These are phyloP conservation scores for Neria commutata DNA, from an alignment of 2,888 invertebrate species.

Conservation along the genomic window DNA sequence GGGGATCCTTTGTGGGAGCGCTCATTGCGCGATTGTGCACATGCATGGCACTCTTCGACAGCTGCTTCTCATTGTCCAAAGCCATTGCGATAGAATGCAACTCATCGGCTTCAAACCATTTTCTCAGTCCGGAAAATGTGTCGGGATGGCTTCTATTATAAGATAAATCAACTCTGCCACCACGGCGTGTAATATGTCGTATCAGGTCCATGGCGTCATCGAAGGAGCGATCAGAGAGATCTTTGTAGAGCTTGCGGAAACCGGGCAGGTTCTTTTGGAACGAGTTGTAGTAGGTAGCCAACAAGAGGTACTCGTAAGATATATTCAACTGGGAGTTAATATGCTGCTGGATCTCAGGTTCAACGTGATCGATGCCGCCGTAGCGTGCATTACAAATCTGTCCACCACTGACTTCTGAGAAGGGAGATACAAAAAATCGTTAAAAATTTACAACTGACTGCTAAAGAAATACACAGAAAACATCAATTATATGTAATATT, in stretches of 20 bases:
- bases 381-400: conserved; percentile 46
- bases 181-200: conserved; percentile 77
- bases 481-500: no score
- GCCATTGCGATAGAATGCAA: conserved; percentile 75
- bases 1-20: conserved; percentile 69
- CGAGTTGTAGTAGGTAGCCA: conserved; percentile 78
- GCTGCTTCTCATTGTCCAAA: conserved; percentile 75
- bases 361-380: conserved; percentile 47
- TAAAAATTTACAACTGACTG: no score
- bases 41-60: conserved; percentile 71
- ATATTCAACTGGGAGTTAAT: conserved; percentile 70
- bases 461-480: no score
- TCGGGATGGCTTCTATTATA: conserved; percentile 42
- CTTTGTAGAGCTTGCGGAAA: conserved; percentile 75
- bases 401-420: conserved; percentile 13
- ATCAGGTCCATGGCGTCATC: conserved; percentile 76
- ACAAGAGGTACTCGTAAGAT: conserved; percentile 78
- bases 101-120: conserved; percentile 64
- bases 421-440: conserved; percentile 14
- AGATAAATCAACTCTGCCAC: conserved; percentile 68
- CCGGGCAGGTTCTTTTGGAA: conserved; percentile 78
- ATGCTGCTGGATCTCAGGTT: conserved; percentile 49
- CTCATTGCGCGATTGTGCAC: conserved; percentile 71
- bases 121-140: conserved; percentile 31
- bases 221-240: conserved; percentile 77